A percentile compares a stretch with the other conserved stretches of the same genome.
Evolutionary conservation across 2,888 invertebrate species (phyloP).

Genomic region (Tenodera sinensis): DNA sequence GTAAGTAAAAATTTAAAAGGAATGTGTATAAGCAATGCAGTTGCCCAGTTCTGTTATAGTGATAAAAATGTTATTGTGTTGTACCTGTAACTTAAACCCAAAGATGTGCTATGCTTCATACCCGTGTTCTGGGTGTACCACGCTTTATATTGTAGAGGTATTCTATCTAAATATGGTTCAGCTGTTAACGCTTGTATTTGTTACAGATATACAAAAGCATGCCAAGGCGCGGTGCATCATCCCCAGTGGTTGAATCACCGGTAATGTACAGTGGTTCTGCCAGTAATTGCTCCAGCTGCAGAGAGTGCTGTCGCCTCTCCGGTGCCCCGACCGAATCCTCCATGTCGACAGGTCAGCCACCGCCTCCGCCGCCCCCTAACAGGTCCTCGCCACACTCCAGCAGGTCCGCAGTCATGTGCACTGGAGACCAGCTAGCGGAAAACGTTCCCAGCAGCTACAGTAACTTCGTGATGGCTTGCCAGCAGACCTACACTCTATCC

Average conservation of each 20-base stretch:
- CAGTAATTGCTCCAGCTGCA: slow-evolving; percentile 1
- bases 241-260: not conserved
- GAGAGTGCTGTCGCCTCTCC: slow-evolving; percentile 22
- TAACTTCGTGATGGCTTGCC: slow-evolving; percentile 27
- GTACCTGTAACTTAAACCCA: too few species aligned
- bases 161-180: too few species aligned
- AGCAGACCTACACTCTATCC: slow-evolving; percentile 13
- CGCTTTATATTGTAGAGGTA: too few species aligned
- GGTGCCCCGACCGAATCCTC: slow-evolving; percentile 18
- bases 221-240: not conserved
- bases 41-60: too few species aligned
- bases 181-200: too few species aligned
- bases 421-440: not conserved
- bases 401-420: not conserved
- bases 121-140: too few species aligned
- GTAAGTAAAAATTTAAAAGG: too few species aligned
- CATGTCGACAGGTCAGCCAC: slow-evolving; percentile 18
- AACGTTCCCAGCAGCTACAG: slow-evolving; percentile 21
- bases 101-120: too few species aligned
- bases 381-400: too few species aligned
- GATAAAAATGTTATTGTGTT: too few species aligned
- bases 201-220: not conserved
- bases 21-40: too few species aligned
- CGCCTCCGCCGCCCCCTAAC: not conserved
- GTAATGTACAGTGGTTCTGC: slow-evolving; percentile 12